phyloP scores from a whole-genome alignment of 1,140 invertebrate species.

The Amphibalanus amphitrite region DNA sequence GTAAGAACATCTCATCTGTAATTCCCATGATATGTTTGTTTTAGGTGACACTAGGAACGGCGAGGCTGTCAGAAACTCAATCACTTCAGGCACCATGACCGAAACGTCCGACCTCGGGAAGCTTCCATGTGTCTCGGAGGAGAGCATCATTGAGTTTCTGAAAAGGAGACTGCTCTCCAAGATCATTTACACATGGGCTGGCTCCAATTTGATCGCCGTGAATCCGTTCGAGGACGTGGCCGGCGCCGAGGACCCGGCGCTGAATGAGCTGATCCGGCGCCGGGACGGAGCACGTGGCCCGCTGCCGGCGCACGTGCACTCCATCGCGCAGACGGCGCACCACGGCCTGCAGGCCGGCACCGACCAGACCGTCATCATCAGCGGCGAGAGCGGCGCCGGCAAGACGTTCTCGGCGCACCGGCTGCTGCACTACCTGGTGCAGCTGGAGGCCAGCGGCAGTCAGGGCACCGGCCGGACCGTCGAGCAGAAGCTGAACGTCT shows the following conservation, averaged over 20 bases:
- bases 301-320: neutral
- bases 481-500: neutral
- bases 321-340: neutral
- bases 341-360: neutral
- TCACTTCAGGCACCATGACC: too few species aligned
- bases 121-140: neutral
- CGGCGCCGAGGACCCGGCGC: neutral
- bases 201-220: neutral
- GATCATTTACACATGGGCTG: neutral
- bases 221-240: neutral
- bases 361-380: constrained; percentile 13
- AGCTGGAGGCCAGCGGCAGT: constrained; percentile 17
- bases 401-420: constrained; percentile 27
- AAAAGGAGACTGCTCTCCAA: neutral
- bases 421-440: constrained; percentile 9
- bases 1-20: too few species aligned
- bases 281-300: neutral
- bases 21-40: too few species aligned
- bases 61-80: too few species aligned
- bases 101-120: neutral
- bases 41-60: too few species aligned
- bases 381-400: constrained; percentile 37
- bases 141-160: neutral
- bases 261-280: neutral
- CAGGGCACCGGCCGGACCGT: neutral